Base-by-base conservation (phyloP, 2,113 vertebrate species). In the Ictidomys tridecemlineatus region DNA sequence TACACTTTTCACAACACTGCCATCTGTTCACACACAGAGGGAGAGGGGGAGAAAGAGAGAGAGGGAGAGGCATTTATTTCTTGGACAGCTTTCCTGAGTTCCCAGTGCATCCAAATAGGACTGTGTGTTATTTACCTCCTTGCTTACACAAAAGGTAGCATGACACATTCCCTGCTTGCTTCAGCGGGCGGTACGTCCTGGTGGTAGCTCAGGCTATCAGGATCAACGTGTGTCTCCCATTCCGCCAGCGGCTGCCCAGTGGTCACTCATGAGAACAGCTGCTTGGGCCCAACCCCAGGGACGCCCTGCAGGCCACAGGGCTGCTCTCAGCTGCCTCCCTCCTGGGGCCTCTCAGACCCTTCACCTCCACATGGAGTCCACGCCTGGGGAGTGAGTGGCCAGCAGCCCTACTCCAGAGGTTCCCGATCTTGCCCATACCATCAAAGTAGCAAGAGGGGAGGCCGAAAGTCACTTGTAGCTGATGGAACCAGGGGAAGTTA, bases 341-440 rank as follows among this genome's bases (percentile, higher is more conserved):
- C 13, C 51, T 14, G 14, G 17, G 13, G 13, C 56, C 56, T 58
- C 56, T 61, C 22, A 8, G 58, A 9, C 24, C 58, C 58, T 61
- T 61, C 58, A 2, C 18, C 58, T 61, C 24, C 7, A 24, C 56
- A 20, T 20, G 18, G 7, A 58, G 56, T 58, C 56, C 14, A 20
- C 8, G 8, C 58, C 56, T 61, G 58, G 58, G 24, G 22, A 61
- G 24, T 8, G 24, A 2, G 58, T 61, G 58, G 58, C 58, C 58
- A 61, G 58, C 58, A 61, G 9, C 22, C 58, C 22, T 63, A 10
- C 26, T 11, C 24, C 61, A 63, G 22, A 28, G 61, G 9, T 26
- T 63, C 9, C 3, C 3, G 20, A 6, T 48, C 10, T 48, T 5
- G 39, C 26, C 1, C 14, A 53, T 37, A 0, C 45, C 22, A 0